These are phyloP conservation scores for Elysia crispata DNA, from an alignment of 2,888 invertebrate genomes.

Conservation along the genomic window DNA sequence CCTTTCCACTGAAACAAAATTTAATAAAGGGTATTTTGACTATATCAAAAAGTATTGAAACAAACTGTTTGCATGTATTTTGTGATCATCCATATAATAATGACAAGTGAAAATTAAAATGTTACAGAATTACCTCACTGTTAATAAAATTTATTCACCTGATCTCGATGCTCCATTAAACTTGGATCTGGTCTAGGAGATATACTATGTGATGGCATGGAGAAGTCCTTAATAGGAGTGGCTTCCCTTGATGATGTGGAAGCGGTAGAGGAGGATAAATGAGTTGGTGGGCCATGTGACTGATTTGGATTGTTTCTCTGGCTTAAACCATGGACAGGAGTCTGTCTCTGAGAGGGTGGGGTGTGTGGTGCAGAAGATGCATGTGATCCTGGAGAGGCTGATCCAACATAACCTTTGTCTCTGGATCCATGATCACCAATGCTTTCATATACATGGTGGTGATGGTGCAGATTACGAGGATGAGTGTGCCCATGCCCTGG, in stretches of 20 bases:
- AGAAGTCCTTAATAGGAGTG: constrained; percentile 60
- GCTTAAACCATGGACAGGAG: constrained; percentile 24
- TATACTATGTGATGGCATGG: not conserved
- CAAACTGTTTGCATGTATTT: not conserved
- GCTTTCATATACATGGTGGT: constrained; percentile 62
- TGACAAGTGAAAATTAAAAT: not conserved
- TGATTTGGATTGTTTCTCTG: no score
- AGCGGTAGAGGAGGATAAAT: constrained; percentile 1
- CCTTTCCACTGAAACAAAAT: no score
- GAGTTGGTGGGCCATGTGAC: no score
- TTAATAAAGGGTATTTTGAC: no score
- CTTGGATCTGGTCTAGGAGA: no score
- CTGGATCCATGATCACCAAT: constrained; percentile 49
- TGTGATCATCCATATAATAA: not conserved
- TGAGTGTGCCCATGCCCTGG: constrained; percentile 55
- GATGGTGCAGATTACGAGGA: no score
- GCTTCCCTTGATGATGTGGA: constrained; percentile 62
- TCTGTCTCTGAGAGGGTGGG: constrained; percentile 51
- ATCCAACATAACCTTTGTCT: not conserved
- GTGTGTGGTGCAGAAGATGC: constrained; percentile 44
- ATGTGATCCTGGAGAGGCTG: constrained; percentile 38
- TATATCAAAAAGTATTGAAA: no score
- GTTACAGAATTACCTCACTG: no score
- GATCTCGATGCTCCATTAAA: not conserved
- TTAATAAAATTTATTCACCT: constrained; percentile 22